Evolutionary conservation across 2,113 vertebrate genomes (phyloP).

Genomic region (Nycticorax nycticorax): DNA sequence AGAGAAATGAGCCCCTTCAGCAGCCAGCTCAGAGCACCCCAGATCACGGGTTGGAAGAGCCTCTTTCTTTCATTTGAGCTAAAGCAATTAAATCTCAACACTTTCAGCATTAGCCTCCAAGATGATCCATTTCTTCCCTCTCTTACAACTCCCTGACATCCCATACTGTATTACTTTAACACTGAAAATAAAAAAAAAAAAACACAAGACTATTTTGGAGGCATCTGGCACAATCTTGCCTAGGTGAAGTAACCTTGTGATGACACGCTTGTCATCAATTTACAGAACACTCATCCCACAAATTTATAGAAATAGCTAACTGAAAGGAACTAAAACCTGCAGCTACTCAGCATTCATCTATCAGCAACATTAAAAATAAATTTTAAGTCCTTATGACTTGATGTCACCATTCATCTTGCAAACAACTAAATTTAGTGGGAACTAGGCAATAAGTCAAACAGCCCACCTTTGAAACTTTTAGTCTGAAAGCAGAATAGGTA

Average conservation of each 20-base stretch:
- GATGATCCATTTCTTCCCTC: not conserved
- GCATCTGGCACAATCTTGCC: not conserved
- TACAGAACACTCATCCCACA: not conserved
- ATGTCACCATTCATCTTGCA: not conserved
- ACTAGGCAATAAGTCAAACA: not conserved
- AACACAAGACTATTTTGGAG: not conserved
- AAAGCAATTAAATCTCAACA: not conserved
- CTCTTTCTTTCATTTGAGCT: not conserved
- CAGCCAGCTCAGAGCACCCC: not conserved
- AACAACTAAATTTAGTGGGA: not conserved
- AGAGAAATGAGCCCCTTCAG: not conserved
- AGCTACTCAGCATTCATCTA: not conserved
- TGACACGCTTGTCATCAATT: not conserved
- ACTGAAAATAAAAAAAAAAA: not conserved
- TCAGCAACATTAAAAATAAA: constrained; percentile 11
- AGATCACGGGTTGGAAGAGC: not conserved
- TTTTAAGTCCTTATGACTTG: not conserved
- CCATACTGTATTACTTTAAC: not conserved
- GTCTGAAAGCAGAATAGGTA: not conserved
- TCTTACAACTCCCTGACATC: not conserved
- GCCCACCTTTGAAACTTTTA: not conserved
- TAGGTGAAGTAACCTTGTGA: not conserved
- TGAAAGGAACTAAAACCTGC: not conserved
- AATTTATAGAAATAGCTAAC: not conserved
- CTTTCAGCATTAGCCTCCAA: not conserved